A percentile compares a stretch with the other conserved stretches of the same genome.
Evolutionary conservation across 2,888 invertebrate species (phyloP).

Genomic region (Caenorhabditis sinica): DNA sequence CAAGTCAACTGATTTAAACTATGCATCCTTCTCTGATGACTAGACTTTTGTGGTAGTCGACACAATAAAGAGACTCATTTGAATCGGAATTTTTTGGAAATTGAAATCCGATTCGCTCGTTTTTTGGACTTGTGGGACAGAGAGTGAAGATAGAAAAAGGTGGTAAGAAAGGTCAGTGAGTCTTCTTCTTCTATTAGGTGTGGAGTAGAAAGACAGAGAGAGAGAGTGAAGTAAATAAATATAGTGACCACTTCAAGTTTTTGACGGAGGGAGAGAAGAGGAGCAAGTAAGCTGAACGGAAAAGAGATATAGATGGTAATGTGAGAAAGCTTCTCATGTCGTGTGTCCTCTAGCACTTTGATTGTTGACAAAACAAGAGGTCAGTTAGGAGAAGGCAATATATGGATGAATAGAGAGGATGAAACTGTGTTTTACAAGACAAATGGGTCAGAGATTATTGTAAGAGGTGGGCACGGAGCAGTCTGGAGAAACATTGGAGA

Average conservation of each 20-base stretch:
- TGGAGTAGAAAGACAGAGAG: constrained; percentile 17
- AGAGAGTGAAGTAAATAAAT: constrained; percentile 49
- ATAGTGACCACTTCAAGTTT: constrained; percentile 55
- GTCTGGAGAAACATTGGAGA: not conserved
- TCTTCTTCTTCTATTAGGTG: not conserved
- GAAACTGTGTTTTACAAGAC: not conserved
- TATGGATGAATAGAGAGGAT: not conserved
- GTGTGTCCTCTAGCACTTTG: constrained; percentile 52
- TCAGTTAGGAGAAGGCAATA: not conserved
- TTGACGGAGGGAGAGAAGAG: constrained; percentile 29
- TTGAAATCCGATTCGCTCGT: constrained; percentile 31
- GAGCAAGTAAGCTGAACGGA: constrained; percentile 10
- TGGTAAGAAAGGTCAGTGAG: constrained; percentile 31
- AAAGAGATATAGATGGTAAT: constrained; percentile 46
- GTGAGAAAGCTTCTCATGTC: constrained; percentile 55
- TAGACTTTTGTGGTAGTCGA: constrained; percentile 16
- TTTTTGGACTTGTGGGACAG: constrained; percentile 6
- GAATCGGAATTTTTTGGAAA: constrained; percentile 18
- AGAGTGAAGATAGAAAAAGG: constrained; percentile 21
- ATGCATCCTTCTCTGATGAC: constrained; percentile 13
- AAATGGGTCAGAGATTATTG: constrained; percentile 1
- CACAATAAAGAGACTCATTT: constrained; percentile 14
- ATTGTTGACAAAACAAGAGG: constrained; percentile 45
- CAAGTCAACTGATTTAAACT: constrained; percentile 21
- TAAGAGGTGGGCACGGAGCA: not conserved